A percentile compares a stretch with the other conserved stretches of the same genome.
These are phyloP conservation scores for Connochaetes taurinus DNA, from an alignment of 2,113 vertebrate species.

Conservation along the genomic window DNA sequence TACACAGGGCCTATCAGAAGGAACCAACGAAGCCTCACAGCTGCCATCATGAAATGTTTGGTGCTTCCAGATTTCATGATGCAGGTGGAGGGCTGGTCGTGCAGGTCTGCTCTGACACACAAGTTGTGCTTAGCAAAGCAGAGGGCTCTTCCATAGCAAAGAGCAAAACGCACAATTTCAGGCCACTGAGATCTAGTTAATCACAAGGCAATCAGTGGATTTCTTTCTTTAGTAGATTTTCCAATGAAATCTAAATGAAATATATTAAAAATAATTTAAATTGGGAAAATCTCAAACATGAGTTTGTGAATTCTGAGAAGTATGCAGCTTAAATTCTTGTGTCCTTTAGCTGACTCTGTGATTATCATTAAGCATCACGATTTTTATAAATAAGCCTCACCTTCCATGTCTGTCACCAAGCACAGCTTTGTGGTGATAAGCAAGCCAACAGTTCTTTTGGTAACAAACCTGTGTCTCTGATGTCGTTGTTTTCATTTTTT, in stretches of 20 bases:
- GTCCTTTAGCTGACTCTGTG: not conserved
- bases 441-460: not conserved
- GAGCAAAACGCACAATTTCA: not conserved
- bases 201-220: not conserved
- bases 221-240: constrained; percentile 15
- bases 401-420: rapidly evolving
- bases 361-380: not conserved
- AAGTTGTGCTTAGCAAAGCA: not conserved
- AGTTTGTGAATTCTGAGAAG: not conserved
- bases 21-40: not conserved
- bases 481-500: not conserved
- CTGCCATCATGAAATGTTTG: no score
- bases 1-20: not conserved
- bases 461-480: not conserved
- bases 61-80: not conserved
- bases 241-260: not conserved
- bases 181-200: not conserved
- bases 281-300: not conserved
- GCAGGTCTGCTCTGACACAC: not conserved
- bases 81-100: not conserved
- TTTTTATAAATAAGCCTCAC: not conserved
- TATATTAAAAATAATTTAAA: not conserved
- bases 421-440: not conserved
- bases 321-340: not conserved
- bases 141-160: not conserved